Base-by-base conservation (phyloP, 2,797 vertebrate species). In the Chrosomus eos region DNA sequence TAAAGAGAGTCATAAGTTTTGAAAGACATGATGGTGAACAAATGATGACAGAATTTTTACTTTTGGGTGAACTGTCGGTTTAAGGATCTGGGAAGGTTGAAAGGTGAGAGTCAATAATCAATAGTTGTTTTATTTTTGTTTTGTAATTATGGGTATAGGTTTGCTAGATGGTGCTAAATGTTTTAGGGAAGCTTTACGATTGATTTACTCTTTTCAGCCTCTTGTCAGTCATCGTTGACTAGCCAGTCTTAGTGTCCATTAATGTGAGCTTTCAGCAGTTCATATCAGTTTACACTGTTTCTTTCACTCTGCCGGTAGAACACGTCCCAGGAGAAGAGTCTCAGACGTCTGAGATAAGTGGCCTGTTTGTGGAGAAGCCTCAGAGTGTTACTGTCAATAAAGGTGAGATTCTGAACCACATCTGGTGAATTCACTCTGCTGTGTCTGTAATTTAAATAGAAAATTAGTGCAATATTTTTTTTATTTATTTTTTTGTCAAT, bases 331-430 rank as follows among this genome's bases (percentile, higher is more conserved):
- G 94, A 71, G 93, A 94, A 40, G 93, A 90, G 51, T 64, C 70
- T 18, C 91, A 93, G 91, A 45, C 45, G 81, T 91, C 94, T 0
- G 90, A 94, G 88, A 79, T 85, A 31, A 89, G 86, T 0, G 92
- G 95, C 11, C 83, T 96, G 43, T 95, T 96, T 64, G 89, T 94
- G 80, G 19, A 89, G 89, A 95, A 33, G 89, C 95, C 95, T 0
- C 92, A 95, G 88, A 95, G 89, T 4, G 74, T 55, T 83, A 90
- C 92, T 0, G 94, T 89, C 26, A 92, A 85, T 18, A 96, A 94
- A 94, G 95, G 95, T 96, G 64, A 87, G 84, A 62, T 72, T 51
- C 21, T 40, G 21, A n/a, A 55, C 38, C 14, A 2, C 5, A 48
- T 21, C 13, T 19, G 4, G 2, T 58, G 14, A 68, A 67, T 26